Evolutionary conservation across 2,113 vertebrate species (phyloP), one percentile per base, ranked within the genome.

Genomic region (Chlamydotis undulata): DNA sequence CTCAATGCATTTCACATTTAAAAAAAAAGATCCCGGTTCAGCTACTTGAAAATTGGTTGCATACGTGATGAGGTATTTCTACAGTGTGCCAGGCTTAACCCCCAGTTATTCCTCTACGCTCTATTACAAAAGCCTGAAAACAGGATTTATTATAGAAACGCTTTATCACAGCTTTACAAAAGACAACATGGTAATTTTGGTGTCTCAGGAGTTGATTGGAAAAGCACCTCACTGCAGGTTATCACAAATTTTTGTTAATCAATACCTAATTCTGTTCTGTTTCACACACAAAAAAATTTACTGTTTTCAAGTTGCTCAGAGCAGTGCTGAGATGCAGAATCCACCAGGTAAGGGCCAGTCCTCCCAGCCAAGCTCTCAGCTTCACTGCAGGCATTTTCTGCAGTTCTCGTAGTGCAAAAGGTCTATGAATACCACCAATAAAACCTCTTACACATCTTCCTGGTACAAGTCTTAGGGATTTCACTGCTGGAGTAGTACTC

Each of bases 161-260:
- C 12, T 94, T 73, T 69, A 86, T 70, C 84, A 85, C 33, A 89
- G 76, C 47, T 95, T 97, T 96, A 83, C 71, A 64, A 83, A 69
- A 97, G 83, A 87, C 82, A 96, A 45, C 31, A 83, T 26, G 33
- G 15, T 94, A 70, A 95, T 95, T 97, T 86, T 90, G 83, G 24
- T 89, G 87, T 96, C 89, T 92, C 29, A 22, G 59, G 52, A 39
- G 50, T 5, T 92, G 91, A 92, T 52, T 91, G 74, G 83, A 97
- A 97, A 95, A 94, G 81, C 71, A 69, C 21, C 2, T 91, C 60
- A 53, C 79, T 79, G 65, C 39, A 78, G 26, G 61, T 68, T 69
- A 68, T 65, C 73, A 29, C 65, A 41, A 76, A 88, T 45, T 84
- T 68, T 80, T 85, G 47, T 87, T 96, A 90, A 93, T 74, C 84